Evolutionary conservation across 1,140 invertebrate genomes (phyloP), one percentile per base, ranked within the genome.

Genomic region (Platyscapa corneri): DNA sequence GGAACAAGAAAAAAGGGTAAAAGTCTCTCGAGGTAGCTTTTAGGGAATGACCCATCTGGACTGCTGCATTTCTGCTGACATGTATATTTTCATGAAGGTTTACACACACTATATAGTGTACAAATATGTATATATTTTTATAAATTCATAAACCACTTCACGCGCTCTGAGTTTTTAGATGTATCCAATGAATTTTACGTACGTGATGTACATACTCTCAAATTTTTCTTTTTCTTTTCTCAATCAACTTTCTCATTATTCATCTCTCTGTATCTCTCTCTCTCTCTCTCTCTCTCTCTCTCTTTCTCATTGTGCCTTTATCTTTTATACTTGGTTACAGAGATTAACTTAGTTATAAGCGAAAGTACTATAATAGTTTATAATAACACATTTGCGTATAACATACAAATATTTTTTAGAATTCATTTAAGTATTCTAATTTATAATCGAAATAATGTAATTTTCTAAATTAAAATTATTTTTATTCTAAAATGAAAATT

Each of bases 121-220:
- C 42, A 32, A n/a, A 20, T 30, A n/a, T 32, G 12, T 83, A 20
- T 49, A 46, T 76, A 65, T 81, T 12, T 23, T 27, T 67, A 49
- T 81, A 34, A 42, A 60, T 81, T 39, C 64, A 49, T 46, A 81
- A 67, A 37, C 60, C 37, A 12, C 34, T n/a, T 30, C 12, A 30
- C 27, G 39, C 12, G 14, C 42, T 32, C 16, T 18, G 65, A 70
- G n/a, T n/a, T 83, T 64, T 75, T 60, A 20, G 46, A 42, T 23
- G 64, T 79, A 34, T 37, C 27, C 76, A n/a, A 78, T 84, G 83
- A 84, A 84, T 78, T 77, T 67, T 49, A 84, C 30, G 75, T 56
- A 64, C 75, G 34, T 78, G 49, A 37, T 67, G n/a, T 49, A 84
- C 75, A 77, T 78, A 67, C 78, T 76, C 37, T 84, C n/a, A 23